A percentile compares a stretch with the other conserved stretches of the same genome.
phyloP scores from a whole-genome alignment of 92 coral and sea anemone species.

The Hydrozoanthus gracilis region DNA sequence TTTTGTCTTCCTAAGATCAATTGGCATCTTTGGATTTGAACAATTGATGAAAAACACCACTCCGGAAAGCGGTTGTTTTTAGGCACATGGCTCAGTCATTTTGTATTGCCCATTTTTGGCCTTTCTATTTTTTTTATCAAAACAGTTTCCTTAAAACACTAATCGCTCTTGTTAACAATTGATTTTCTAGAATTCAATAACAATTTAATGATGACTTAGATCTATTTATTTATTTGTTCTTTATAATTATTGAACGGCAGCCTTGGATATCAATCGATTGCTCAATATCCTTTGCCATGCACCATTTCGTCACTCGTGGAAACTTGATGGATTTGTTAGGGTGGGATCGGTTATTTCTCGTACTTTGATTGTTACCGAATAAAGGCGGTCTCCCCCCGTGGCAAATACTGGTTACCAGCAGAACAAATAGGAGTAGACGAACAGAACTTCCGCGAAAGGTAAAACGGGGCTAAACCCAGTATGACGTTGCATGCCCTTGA shows the following conservation, averaged over 20 bases:
- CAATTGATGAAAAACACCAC: neutral
- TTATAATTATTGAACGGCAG: constrained; percentile 53
- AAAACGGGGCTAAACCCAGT: too few species aligned
- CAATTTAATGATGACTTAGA: neutral
- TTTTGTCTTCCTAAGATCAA: neutral
- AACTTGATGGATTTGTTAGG: neutral
- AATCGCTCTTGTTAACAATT: neutral
- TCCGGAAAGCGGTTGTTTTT: neutral
- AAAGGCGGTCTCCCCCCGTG: constrained; percentile 8
- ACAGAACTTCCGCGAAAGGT: too few species aligned
- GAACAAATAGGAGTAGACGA: neutral
- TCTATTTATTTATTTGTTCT: constrained; percentile 48
- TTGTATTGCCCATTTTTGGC: too few species aligned
- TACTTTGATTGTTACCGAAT: neutral
- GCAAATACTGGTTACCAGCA: constrained; percentile 7
- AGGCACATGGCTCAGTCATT: neutral
- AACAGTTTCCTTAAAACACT: neutral
- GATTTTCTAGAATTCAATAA: neutral
- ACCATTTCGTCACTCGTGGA: constrained; percentile 65
- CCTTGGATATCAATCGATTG: constrained; percentile 65
- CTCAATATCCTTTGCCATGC: constrained; percentile 54
- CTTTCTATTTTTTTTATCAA: neutral
- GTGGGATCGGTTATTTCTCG: neutral
- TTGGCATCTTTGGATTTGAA: neutral
- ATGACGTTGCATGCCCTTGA: too few species aligned